Evolutionary conservation across 1,140 invertebrate genomes (phyloP), one percentile per base, ranked within the genome.

Genomic region (Drosophila tsacasi): DNA sequence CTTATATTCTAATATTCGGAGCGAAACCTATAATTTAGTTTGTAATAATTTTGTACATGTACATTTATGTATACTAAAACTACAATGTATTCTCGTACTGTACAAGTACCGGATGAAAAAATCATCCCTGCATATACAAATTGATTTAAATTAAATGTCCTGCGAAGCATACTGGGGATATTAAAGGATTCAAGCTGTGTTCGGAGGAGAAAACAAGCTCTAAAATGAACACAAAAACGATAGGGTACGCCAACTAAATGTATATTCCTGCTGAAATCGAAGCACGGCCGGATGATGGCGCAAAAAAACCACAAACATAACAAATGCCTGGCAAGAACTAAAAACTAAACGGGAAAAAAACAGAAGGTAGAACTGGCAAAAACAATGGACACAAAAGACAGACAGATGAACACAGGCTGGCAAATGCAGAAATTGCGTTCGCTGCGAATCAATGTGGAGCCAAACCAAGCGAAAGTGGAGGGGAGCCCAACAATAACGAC

Each of bases 341-440:
- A 35, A 67, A 59, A 46, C 46, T 21, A 54, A 23, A 50, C 17
- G 2, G 37, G 42, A 49, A 35, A n/a, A 12, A 32, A 39, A 73
- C 32, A 27, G 19, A 46, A 65, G 55, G 68, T 57, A 67, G 32
- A 44, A 49, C 39, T 27, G 21, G 58, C 42, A 63, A 47, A 79
- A 73, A 79, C 44, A 73, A 42, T 47, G 63, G 21, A 52, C 50
- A 65, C 49, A 75, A 57, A 62, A 13, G 39, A 87, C 76, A 79
- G 46, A 52, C 68, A 47, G 60, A 77, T 65, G 57, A 75, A 79
- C 57, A 67, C 67, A 71, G 83, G 44, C 69, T 72, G 71, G 75
- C 66, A 83, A 83, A 86, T 85, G 75, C 79, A 65, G 57, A 78
- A 86, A 85, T 79, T 87, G 79, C 83, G 83, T 87, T 79, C 42